phyloP scores from a whole-genome alignment of 2,888 invertebrate genomes.

The Athalia cordata region DNA sequence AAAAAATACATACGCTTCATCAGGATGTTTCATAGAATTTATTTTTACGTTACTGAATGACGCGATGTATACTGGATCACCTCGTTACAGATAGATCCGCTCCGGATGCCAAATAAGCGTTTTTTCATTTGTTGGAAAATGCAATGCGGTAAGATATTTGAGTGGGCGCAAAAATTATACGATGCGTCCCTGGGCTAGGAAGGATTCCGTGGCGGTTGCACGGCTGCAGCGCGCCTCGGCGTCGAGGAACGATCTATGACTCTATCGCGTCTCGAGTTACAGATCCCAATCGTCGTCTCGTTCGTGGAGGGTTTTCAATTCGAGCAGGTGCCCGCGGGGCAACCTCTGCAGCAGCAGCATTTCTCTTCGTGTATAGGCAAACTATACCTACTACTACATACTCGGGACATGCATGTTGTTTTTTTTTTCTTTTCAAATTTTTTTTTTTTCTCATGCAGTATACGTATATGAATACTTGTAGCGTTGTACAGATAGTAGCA shows the following conservation, averaged over 20 bases:
- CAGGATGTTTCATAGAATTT: too few relatives aligned
- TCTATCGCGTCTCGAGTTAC: slow-evolving; percentile 67
- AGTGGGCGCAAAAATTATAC: too few relatives aligned
- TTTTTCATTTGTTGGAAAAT: too few relatives aligned
- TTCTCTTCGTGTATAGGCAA: not conserved
- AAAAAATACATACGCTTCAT: too few relatives aligned
- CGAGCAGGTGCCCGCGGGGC: slow-evolving; percentile 40
- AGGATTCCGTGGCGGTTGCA: slow-evolving; percentile 46
- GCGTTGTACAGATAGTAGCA: too few relatives aligned
- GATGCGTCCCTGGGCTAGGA: slow-evolving; percentile 58
- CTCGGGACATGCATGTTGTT: not conserved
- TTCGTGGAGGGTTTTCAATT: slow-evolving; percentile 52
- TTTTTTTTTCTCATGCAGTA: too few relatives aligned
- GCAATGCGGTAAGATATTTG: not conserved
- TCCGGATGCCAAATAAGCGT: too few relatives aligned
- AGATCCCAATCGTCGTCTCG: slow-evolving; percentile 67
- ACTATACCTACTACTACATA: not conserved
- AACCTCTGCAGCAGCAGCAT: not conserved
- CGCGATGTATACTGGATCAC: too few relatives aligned
- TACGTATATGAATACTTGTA: too few relatives aligned
- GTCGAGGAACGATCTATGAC: slow-evolving; percentile 68
- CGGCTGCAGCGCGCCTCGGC: slow-evolving; percentile 59
- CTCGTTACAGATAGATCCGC: too few relatives aligned
- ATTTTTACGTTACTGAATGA: too few relatives aligned
- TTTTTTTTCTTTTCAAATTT: too few relatives aligned